phyloP scores from a whole-genome alignment of 2,113 vertebrate species.

The Halichoerus grypus region DNA sequence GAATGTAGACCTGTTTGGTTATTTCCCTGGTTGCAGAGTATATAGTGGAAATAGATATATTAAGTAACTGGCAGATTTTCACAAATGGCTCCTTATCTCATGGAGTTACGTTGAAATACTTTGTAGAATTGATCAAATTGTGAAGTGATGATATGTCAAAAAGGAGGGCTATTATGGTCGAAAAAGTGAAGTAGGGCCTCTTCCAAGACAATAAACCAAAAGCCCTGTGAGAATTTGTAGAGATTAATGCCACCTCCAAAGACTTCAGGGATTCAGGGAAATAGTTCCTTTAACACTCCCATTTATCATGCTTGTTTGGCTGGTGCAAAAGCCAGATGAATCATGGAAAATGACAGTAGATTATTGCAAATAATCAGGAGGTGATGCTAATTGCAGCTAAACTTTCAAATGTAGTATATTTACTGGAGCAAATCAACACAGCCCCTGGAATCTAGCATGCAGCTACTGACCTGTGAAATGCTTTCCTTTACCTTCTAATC shows the following conservation, averaged over 20 bases:
- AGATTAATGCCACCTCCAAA: not conserved
- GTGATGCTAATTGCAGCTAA: not conserved
- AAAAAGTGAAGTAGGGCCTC: not conserved
- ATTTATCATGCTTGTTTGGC: not conserved
- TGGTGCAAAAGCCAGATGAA: slow-evolving; percentile 11
- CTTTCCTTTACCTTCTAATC: not conserved
- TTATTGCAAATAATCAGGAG: not conserved
- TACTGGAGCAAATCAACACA: not conserved
- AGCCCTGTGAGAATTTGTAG: not conserved
- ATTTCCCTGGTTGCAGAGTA: not conserved
- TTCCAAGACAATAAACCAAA: slow-evolving; percentile 28
- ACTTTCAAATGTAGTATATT: slow-evolving; percentile 21
- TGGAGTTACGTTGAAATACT: not conserved
- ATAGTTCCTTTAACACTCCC: not conserved
- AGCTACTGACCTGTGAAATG: slow-evolving; percentile 5
- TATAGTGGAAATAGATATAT: not conserved
- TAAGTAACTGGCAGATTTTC: not conserved
- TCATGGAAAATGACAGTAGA: not conserved
- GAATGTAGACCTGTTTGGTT: not conserved
- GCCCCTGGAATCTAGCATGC: not conserved
- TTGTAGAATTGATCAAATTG: not conserved
- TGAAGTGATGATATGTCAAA: not conserved
- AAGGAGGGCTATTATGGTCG: no score
- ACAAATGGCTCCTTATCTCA: not conserved
- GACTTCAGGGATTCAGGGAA: not conserved